Evolutionary conservation across 1,140 invertebrate species (phyloP), one percentile per base, ranked within the genome.

Genomic region (Thaumetopoea pityocampa): DNA sequence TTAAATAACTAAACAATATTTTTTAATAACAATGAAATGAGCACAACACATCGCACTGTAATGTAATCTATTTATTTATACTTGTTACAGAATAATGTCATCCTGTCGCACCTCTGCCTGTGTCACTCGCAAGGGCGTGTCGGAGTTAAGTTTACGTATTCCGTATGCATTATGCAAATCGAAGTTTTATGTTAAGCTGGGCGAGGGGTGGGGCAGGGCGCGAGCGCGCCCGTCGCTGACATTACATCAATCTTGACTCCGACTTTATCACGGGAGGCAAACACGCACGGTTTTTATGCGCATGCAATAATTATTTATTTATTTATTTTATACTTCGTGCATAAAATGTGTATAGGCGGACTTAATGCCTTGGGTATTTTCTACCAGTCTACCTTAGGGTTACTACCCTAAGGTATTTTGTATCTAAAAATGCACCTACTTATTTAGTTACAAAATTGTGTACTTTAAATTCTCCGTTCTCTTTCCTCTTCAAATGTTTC

Each of bases 141-240:
- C 68, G 49, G 59, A 74, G 77, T 78, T 79, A 77, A 79, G 70
- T 83, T 83, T 79, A 83, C 71, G 80, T 80, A 83, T 80, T 79
- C 72, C 56, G 69, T 74, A 80, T 83, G 67, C 71, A 83, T 79
- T 80, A 83, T 83, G 76, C 78, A 74, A 72, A 83, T 83, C 67
- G 71, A 69, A 74, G 66, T 76, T 81, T 81, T 81, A 81, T 81
- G 74, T 74, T 73, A 81, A 79, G 68, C 58, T 52, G 46, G n/a
- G 49, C 22, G 47, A 51, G 51, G 35, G 52, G 42, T 35, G 28
- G 28, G 35, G 40, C 30, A 19, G 8, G 8, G 24, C 4, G 20
- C 19, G 24, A 24, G 14, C 11, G 36, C 15, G 18, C 2, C 36
- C 26, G 49, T 59, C 53, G 66, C 53, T 47, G 53, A 51, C 34